Base-by-base conservation (phyloP, 2,888 invertebrate species). In the Cheilosia grossa region DNA sequence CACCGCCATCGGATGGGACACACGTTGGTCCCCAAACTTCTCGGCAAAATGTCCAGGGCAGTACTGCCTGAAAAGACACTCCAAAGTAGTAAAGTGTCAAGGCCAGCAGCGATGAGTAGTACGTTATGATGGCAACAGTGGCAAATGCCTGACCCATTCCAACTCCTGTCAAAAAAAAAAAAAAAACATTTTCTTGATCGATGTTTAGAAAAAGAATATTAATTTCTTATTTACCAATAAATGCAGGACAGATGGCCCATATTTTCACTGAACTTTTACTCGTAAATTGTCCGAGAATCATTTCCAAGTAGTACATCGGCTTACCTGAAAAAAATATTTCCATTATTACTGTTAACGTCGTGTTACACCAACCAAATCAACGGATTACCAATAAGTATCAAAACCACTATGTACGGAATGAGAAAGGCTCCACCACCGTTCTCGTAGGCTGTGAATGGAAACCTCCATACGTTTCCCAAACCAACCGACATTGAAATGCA, bases 281-380 rank as follows among this genome's bases (percentile, higher is more conserved):
- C 73, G 95, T 95, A 89, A 97, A 98, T 90, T 98, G 97, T 13
- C 97, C 97, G 10, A 97, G 90, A 2, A 94, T 93, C 92, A 96
- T 95, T 92, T 98, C 97, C 89, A 98, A 92, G 89, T 96, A 97
- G 90, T 97, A 97, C 92, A 97, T 94, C 0, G 96, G 97, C 88
- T 96, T 94, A 61, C 96, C 96, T 79, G 93, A 92, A 13, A 49
- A 15, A 42, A 17, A 2, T 27, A 19, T 44, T 21, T 53, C 2
- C 19, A n/a, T 27, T 27, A 19, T 9, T n/a, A 27, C 56, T 19
- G 53, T 10, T 27, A 10, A 19, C 19, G 6, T 13, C 19, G 15
- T 21, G 10, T 51, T 5, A 5, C 2, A 44, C 17, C 21, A 33
- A 42, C n/a, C n/a, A 47, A 7, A 7, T 2, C 2, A 17, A 7